phyloP scores from a whole-genome alignment of 2,888 invertebrate species.

The Fragum whitleyi region DNA sequence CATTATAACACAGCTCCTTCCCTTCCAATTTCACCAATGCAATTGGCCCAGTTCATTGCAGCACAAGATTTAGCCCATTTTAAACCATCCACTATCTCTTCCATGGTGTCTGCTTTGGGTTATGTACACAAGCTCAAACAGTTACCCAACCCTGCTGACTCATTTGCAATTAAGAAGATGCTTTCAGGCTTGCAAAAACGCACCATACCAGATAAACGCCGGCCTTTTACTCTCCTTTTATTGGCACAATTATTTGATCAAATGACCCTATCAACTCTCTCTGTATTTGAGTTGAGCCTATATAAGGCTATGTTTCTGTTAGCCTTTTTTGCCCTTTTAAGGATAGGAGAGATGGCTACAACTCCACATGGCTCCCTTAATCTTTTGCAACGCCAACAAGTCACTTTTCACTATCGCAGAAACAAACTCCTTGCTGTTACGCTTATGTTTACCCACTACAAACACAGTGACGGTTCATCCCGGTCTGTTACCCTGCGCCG shows the following conservation, averaged over 20 bases:
- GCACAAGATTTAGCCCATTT: neutral
- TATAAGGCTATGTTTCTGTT: slow-evolving; percentile 29
- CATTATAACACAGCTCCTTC: neutral
- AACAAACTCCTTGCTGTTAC: neutral
- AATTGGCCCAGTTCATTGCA: slow-evolving; percentile 45
- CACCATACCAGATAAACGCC: slow-evolving; percentile 25
- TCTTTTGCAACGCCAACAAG: neutral
- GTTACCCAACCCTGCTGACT: too few species aligned
- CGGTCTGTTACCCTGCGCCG: neutral
- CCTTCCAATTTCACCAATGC: slow-evolving; percentile 13
- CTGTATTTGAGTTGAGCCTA: neutral
- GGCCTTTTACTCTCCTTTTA: slow-evolving; percentile 12
- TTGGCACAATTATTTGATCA: neutral
- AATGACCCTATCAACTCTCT: neutral
- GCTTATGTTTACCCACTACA: slow-evolving; percentile 12
- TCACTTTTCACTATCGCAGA: neutral
- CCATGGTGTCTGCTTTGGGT: slow-evolving; percentile 28
- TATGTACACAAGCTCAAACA: slow-evolving; percentile 37
- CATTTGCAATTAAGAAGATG: slow-evolving; percentile 32
- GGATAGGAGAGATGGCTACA: slow-evolving; percentile 42
- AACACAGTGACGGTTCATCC: slow-evolving; percentile 29
- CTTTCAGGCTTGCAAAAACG: slow-evolving; percentile 6
- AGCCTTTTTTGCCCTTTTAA: slow-evolving; percentile 39
- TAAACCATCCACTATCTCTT: slow-evolving; percentile 29
- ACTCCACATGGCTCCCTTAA: neutral